Base-by-base conservation (phyloP, 1,140 invertebrate species). In the Hydropsyche tenuis region DNA sequence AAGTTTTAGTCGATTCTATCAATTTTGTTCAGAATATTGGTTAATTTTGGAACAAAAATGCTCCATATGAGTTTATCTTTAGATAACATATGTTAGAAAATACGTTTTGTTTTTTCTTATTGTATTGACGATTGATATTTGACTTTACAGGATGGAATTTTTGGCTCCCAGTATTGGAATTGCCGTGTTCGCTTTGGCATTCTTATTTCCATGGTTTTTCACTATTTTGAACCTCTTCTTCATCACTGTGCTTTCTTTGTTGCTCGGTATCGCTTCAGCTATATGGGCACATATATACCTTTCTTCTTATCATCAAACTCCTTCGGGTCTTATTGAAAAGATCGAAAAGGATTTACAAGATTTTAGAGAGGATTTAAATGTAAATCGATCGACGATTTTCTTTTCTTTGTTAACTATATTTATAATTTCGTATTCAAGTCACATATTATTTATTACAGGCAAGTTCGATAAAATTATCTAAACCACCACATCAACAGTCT, bases 301-400 rank as follows among this genome's bases (percentile, higher is more conserved):
- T 14, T 86, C 84, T 5, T 85, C 84, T 64, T 82, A 83, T 23
- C 82, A 86, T 73, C 84, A 85, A 79, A 84, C 82, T 4, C 80
- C 82, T 3, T 43, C 83, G 16, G 84, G 82, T 77, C 75, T 86
- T 56, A 60, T 85, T 53, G 83, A 86, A 73, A 84, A 80, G 73
- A 77, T 83, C 37, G 84, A 86, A 75, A 86, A 83, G 79, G 80
- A 84, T 76, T 73, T 81, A 56, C 80, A 83, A 62, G 75, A 80
- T 45, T 75, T 86, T 12, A 81, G 84, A 60, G 80, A 81, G 25
- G 78, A 77, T 42, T 79, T 85, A 66, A 82, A 80, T 77, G 84
- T 85, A 78, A 72, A 75, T 62, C 23, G n/a, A 25, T 60, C 7
- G 1, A 66, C 68, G 43, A 48, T 51, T 48, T 51, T n/a, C 16